Evolutionary conservation across 2,113 vertebrate genomes (phyloP).

Genomic region (Myrmophylax atrothorax): DNA sequence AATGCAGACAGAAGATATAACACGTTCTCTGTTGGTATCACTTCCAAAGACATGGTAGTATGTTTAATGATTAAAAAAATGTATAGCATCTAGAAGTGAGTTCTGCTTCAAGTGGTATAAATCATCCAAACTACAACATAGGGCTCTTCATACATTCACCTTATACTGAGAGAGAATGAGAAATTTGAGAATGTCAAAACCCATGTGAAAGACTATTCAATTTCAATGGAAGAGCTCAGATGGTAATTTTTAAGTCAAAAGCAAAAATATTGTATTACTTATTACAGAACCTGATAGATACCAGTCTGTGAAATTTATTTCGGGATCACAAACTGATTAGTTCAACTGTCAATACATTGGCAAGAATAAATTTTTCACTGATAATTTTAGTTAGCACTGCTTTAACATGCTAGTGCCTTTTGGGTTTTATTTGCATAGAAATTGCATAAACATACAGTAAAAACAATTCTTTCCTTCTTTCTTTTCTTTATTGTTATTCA

Average conservation of each 20-base stretch:
- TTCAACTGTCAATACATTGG: neutral
- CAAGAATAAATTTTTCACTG: neutral
- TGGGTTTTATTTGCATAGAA: neutral
- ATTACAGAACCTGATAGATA: neutral
- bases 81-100: fast-evolving
- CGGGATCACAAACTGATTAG: neutral
- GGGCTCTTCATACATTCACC: neutral
- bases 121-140: neutral
- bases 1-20: neutral
- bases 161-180: neutral
- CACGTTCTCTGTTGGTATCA: neutral
- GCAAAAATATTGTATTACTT: neutral
- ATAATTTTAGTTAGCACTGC: neutral
- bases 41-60: neutral
- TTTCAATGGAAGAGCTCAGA: neutral
- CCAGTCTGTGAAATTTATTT: neutral
- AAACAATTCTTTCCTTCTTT: neutral
- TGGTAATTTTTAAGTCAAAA: neutral
- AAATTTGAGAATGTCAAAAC: neutral
- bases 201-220: neutral
- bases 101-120: neutral
- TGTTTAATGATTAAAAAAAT: neutral
- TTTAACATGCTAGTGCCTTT: neutral
- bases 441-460: neutral
- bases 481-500: neutral